Base-by-base conservation (phyloP, 2,797 vertebrate species). In the Buphagus erythrorhynchus region DNA sequence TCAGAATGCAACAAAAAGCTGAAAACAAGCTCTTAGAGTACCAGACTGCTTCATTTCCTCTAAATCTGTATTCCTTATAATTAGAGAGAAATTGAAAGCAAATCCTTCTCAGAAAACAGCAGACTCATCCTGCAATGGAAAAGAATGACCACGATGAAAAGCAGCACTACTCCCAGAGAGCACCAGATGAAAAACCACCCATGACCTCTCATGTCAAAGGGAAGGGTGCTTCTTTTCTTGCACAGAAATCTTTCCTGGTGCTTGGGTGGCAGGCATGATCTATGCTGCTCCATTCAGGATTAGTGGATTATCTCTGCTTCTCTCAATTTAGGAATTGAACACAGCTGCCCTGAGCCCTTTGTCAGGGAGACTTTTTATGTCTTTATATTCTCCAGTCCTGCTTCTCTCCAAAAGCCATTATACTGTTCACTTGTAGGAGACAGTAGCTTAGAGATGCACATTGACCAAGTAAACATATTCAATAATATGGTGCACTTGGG, bases 281-380 rank as follows among this genome's bases (percentile, higher is more conserved):
- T 57, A 0, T 98, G 98, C 98, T 94, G 71, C 98, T 97, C 95
- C 95, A 94, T 97, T 98, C 98, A 98, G 98, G 98, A 98, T 99
- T 99, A 99, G 98, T 97, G 99, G 98, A 99, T 99, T 99, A 99
- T 98, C 98, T 98, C 97, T 87, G 95, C 98, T 98, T 98, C 97
- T 97, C 98, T 98, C 98, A 97, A 95, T 98, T 98, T 97, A 95
- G 97, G 98, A 98, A 98, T 96, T 98, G 98, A 99, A 97, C 98
- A 98, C 97, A 98, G 98, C 98, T 99, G 98, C 98, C 98, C 98
- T 52, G 98, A 98, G 98, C 98, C 98, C 98, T 99, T 99, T 99
- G 98, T 99, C 98, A 98, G 97, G 93, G 98, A 98, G 98, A 98
- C 98, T 96, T 97, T 97, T 94, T 86, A 74, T 74, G 94, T 95